Base-by-base conservation (phyloP, 2,797 vertebrate genomes). In the Uromys caudimaculatus region DNA sequence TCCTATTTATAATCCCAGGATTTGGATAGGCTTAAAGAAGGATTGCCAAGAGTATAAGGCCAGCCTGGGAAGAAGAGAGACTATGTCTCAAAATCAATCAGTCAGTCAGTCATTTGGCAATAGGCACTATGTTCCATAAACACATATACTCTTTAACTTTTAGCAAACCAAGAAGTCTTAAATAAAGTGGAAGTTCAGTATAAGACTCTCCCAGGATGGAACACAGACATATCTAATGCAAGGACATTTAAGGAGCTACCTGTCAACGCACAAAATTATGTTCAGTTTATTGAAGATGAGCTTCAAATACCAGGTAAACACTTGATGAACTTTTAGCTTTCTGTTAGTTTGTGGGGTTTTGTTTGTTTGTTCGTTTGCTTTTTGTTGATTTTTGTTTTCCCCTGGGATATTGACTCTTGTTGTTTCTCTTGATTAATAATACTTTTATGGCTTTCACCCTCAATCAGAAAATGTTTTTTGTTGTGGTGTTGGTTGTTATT, bases 91-190 rank as follows among this genome's bases (percentile, higher is more conserved):
- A 76, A 76, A 47, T 32, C 52, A 50, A 73, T 78, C 47, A 67
- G 19, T 21, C 19, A 23, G 21, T n/a, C 16, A 67, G 4, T 87
- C 50, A 32, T 82, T 95, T 90, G 75, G 44, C 54, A 77, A 0
- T 50, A 73, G 52, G 8, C 35, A 27, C 0, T 82, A 3, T 54
- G 13, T n/a, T 52, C 58, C 81, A 38, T 93, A 78, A 92, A 69
- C 47, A 91, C 44, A 79, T 77, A 19, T 29, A 13, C 87, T 93
- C 50, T 97, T 97, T 98, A 94, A 76, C 77, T 98, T 96, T 76
- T 93, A 99, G 99, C 99, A 97, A 99, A 99, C 98, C 99, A 99
- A 60, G 99, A 99, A 98, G 99, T 99, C 98, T 98, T 99, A 98
- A 99, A 99, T 96, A 99, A 99, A 95, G 99, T 99, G 90, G 99